Evolutionary conservation across 2,888 invertebrate species (phyloP).

Genomic region (Nasonovia ribisnigri): DNA sequence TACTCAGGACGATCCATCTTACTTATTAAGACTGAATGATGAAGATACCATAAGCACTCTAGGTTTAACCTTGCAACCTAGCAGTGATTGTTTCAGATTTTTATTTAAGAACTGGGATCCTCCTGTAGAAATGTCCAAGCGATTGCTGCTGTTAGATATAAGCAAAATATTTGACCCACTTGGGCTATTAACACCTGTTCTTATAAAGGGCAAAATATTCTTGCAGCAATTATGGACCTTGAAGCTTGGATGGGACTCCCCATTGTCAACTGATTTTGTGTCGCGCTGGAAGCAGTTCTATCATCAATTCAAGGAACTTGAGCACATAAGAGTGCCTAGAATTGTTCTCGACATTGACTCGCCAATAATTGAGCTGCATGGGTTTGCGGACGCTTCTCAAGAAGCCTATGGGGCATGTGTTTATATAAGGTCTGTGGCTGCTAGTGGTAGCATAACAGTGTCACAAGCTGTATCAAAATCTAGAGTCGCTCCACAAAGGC

Average conservation of each 20-base stretch:
- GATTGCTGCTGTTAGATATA: not conserved
- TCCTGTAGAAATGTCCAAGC: not conserved
- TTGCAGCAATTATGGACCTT: constrained; percentile 6
- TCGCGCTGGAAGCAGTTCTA: not conserved
- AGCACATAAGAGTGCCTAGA: not conserved
- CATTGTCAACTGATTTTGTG: not conserved
- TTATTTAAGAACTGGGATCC: not conserved
- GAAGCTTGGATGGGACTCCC: not conserved
- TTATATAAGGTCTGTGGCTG: not conserved
- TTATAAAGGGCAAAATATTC: constrained; percentile 9
- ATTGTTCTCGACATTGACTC: not conserved
- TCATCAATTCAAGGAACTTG: not conserved
- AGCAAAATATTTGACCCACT: not conserved
- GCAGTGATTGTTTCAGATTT: not conserved
- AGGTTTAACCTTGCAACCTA: not conserved
- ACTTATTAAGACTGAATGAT: not conserved
- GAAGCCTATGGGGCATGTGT: not conserved
- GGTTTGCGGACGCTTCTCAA: not conserved
- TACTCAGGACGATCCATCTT: not conserved
- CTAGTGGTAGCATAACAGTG: not conserved
- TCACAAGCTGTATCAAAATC: not conserved
- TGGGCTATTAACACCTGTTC: not conserved
- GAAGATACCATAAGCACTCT: not conserved
- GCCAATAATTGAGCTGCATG: not conserved
- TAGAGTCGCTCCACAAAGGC: not conserved